Percentiles rank a stretch among this genome's conserved stretches.
These are phyloP conservation scores for Calameuta idolon DNA, from an alignment of 2,888 invertebrate species.

Conservation along the genomic window DNA sequence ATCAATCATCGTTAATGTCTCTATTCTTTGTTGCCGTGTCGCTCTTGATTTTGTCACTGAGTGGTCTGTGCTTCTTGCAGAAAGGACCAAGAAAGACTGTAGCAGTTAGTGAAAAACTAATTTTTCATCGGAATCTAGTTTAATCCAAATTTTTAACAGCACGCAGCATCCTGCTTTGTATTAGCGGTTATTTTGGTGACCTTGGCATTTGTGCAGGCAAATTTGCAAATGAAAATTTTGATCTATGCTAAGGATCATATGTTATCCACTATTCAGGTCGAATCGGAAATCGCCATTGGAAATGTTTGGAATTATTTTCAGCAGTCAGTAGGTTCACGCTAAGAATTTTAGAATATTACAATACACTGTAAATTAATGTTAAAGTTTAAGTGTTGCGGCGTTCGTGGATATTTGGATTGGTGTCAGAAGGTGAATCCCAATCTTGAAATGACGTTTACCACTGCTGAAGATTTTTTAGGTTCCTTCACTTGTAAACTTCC, in stretches of 20 bases:
- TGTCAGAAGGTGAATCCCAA: constrained; percentile 24
- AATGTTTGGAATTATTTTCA: constrained; percentile 35
- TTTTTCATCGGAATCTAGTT: background rate
- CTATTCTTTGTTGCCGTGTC: constrained; percentile 26
- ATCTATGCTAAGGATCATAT: constrained; percentile 25
- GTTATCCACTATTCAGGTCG: constrained; percentile 25
- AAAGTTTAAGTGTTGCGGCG: constrained; percentile 40
- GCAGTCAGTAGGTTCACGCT: constrained; percentile 21
- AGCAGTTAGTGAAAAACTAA: constrained; percentile 18
- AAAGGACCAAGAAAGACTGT: constrained; percentile 14
- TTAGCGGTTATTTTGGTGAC: constrained; percentile 27
- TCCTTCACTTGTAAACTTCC: constrained; percentile 33
- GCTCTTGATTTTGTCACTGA: constrained; percentile 22
- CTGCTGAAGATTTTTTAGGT: constrained; percentile 26
- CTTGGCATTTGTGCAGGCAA: constrained; percentile 31
- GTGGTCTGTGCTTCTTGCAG: constrained; percentile 25
- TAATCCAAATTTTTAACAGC: background rate
- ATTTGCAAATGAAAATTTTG: constrained; percentile 24
- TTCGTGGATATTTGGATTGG: constrained; percentile 36
- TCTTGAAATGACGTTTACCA: constrained; percentile 9
- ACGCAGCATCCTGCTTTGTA: constrained; percentile 21
- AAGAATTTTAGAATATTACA: background rate
- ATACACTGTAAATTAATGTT: background rate
- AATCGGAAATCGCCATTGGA: constrained; percentile 8
- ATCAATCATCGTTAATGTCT: constrained; percentile 19